Evolutionary conservation across 2,113 vertebrate species (phyloP).

Genomic region (Picathartes gymnocephalus): DNA sequence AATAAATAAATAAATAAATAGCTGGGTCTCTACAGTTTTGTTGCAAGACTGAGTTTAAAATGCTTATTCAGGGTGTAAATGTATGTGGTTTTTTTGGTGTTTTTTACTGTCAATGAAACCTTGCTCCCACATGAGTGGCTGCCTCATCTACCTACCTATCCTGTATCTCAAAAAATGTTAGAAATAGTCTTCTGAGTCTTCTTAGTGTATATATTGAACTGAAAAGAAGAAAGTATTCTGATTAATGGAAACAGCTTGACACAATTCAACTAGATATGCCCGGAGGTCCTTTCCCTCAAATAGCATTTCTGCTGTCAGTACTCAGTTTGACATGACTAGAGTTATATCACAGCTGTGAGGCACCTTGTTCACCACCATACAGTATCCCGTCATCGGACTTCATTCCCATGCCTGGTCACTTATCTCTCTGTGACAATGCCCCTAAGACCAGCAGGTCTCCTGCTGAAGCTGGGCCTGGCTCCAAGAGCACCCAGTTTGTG

Average conservation of each 20-base stretch:
- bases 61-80: not conserved
- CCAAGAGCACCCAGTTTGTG: not conserved
- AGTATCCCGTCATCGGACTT: not conserved
- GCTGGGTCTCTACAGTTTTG: not conserved
- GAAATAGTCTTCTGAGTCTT: not conserved
- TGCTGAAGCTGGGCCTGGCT: not conserved
- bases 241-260: not conserved
- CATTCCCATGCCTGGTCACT: not conserved
- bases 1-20: not conserved
- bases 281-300: not conserved
- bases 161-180: not conserved
- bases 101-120: not conserved
- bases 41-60: not conserved
- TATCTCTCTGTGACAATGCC: not conserved
- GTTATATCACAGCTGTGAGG: not conserved
- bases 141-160: not conserved
- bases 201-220: not conserved
- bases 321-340: not conserved
- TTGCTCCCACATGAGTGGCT: not conserved
- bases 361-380: not conserved
- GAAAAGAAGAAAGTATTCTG: not conserved
- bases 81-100: rapidly evolving
- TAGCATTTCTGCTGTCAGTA: not conserved
- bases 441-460: not conserved
- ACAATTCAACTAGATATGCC: not conserved